phyloP scores from a whole-genome alignment of 30 jellyfish, hydroid and myxozoan species.

The Turritopsis dohrnii region DNA sequence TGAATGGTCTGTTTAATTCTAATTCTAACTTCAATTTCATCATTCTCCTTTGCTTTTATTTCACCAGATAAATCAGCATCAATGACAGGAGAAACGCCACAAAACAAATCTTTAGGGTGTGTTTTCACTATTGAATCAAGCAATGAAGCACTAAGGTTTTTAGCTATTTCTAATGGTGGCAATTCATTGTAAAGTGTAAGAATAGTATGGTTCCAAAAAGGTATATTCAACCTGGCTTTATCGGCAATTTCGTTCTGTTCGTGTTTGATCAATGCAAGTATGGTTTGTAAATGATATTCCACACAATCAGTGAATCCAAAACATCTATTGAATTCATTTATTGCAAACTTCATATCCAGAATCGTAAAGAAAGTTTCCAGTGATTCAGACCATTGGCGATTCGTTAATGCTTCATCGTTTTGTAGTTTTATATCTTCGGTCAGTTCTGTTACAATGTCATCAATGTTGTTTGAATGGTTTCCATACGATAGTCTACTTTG shows the following conservation, averaged over 20 bases:
- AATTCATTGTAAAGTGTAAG: slow-evolving; percentile 4
- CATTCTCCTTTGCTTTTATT: background rate
- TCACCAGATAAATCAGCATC: slow-evolving; percentile 26
- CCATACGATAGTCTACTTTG: background rate
- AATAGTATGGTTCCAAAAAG: slow-evolving; percentile 23
- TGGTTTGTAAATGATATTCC: background rate
- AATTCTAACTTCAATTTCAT: slow-evolving; percentile 1
- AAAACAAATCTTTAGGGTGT: slow-evolving; percentile 17
- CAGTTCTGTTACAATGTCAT: slow-evolving; percentile 24
- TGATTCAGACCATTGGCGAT: slow-evolving; percentile 35
- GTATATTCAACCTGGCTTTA: slow-evolving; percentile 22
- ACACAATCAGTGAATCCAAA: slow-evolving; percentile 47
- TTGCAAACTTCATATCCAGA: slow-evolving; percentile 21
- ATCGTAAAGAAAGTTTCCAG: slow-evolving; percentile 24
- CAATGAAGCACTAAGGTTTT: background rate
- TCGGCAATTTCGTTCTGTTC: slow-evolving; percentile 29
- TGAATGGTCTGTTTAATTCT: slow-evolving; percentile 12
- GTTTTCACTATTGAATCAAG: slow-evolving; percentile 12
- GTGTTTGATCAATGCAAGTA: slow-evolving; percentile 20
- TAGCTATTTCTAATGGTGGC: slow-evolving; percentile 11
- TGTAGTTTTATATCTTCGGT: slow-evolving; percentile 4
- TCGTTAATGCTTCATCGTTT: background rate
- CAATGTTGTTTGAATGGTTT: background rate
- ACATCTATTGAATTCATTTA: slow-evolving; percentile 32
- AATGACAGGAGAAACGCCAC: slow-evolving; percentile 47